phyloP scores from a whole-genome alignment of 2,113 vertebrate genomes.

The Miniopterus natalensis region DNA sequence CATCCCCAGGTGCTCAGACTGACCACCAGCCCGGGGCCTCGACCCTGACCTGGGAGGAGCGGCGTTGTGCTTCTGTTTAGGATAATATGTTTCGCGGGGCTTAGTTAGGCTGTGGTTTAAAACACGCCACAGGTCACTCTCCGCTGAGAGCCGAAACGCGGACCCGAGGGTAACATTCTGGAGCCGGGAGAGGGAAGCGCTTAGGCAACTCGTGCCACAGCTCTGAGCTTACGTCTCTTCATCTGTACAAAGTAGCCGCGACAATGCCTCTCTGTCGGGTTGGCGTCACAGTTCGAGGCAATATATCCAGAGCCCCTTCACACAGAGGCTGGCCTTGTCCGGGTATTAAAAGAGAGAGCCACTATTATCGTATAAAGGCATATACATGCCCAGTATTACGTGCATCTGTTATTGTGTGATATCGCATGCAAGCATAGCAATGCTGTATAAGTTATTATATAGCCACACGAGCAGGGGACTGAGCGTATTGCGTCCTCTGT shows the following conservation, averaged over 20 bases:
- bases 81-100: not conserved
- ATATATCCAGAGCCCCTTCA: fast-evolving
- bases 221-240: not conserved
- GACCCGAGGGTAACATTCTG: not conserved
- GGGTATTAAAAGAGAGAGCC: not conserved
- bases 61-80: not conserved
- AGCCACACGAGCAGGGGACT: fast-evolving
- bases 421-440: not conserved
- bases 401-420: too few species aligned
- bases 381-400: not conserved
- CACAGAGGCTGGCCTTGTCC: not conserved
- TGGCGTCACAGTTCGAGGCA: not conserved
- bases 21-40: not conserved
- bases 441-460: fast-evolving
- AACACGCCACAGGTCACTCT: not conserved
- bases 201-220: not conserved
- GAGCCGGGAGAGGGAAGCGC: not conserved
- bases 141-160: not conserved
- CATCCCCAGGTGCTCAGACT: fast-evolving
- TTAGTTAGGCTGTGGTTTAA: not conserved
- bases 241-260: fast-evolving
- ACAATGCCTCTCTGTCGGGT: not conserved
- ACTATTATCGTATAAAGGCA: not conserved
- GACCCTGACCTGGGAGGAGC: not conserved
- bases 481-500: fast-evolving